Conservation (phyloP, 2,797 vertebrate genomes). For the Parauchenoglanis punctatus region DNA sequence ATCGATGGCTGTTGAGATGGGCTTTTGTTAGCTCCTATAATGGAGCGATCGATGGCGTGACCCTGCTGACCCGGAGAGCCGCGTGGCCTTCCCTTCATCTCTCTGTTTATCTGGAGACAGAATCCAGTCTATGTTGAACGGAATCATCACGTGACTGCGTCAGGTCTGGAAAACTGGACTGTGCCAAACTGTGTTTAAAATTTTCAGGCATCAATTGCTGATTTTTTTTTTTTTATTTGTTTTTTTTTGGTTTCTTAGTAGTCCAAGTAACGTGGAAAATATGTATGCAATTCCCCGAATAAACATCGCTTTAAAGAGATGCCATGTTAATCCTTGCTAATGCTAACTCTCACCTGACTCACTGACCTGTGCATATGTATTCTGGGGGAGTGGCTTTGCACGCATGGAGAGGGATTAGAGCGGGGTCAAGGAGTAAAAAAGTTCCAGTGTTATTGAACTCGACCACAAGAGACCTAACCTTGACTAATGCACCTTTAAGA, state of each 20-base stretch:
- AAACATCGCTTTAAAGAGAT: background rate
- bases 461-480: background rate
- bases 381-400: background rate
- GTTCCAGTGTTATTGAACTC: background rate
- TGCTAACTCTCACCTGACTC: background rate
- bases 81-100: background rate
- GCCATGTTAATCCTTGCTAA: background rate
- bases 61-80: constrained; percentile 17
- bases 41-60: constrained; percentile 52
- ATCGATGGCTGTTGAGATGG: constrained; percentile 55
- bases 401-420: background rate
- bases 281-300: background rate
- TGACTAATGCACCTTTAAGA: background rate
- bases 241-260: background rate
- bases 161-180: background rate
- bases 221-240: background rate
- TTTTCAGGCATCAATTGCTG: background rate
- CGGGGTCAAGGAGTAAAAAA: background rate
- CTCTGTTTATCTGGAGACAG: background rate
- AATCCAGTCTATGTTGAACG: background rate
- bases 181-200: background rate
- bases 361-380: background rate
- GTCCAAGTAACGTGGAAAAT: too few relatives aligned
- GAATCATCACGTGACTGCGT: background rate
- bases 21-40: constrained; percentile 53